Percentiles rank a stretch among this genome's conserved stretches.
Evolutionary conservation across 2,113 vertebrate genomes (phyloP).

Genomic region (Drymodes brunneopygia): DNA sequence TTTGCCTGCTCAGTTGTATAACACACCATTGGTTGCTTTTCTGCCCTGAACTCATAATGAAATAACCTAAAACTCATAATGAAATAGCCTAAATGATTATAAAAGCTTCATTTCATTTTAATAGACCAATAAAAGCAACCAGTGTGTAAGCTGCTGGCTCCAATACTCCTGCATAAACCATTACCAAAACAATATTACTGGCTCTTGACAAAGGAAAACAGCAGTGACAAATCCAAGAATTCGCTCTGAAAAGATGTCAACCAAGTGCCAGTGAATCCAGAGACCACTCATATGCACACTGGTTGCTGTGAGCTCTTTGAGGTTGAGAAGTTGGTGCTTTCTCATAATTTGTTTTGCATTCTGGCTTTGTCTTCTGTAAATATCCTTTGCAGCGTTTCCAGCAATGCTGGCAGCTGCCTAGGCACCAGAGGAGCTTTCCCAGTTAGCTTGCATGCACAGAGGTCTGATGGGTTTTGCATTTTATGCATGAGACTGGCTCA

Average conservation of each 20-base stretch:
- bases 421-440: background rate
- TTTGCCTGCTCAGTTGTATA: background rate
- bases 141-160: slow-evolving; percentile 16
- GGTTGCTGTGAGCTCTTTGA: background rate
- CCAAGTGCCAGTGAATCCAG: background rate
- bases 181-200: slow-evolving; percentile 30
- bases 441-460: background rate
- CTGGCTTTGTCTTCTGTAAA: slow-evolving; percentile 21
- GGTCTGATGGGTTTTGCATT: background rate
- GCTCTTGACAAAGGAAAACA: slow-evolving; percentile 1
- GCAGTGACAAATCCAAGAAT: background rate
- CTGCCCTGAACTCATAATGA: background rate
- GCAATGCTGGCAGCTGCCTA: background rate
- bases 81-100: slow-evolving; percentile 28
- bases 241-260: background rate
- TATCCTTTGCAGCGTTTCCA: slow-evolving; percentile 7
- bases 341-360: slow-evolving; percentile 1
- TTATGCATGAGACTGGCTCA: background rate
- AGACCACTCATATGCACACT: background rate
- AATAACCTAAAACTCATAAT: too few relatives aligned
- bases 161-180: slow-evolving; percentile 6
- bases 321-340: background rate
- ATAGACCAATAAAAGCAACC: slow-evolving; percentile 42
- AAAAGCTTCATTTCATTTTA: slow-evolving; percentile 52
- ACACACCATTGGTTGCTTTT: background rate